Conservation (phyloP, 2,888 invertebrate genomes). For the Hipparchia semele region DNA sequence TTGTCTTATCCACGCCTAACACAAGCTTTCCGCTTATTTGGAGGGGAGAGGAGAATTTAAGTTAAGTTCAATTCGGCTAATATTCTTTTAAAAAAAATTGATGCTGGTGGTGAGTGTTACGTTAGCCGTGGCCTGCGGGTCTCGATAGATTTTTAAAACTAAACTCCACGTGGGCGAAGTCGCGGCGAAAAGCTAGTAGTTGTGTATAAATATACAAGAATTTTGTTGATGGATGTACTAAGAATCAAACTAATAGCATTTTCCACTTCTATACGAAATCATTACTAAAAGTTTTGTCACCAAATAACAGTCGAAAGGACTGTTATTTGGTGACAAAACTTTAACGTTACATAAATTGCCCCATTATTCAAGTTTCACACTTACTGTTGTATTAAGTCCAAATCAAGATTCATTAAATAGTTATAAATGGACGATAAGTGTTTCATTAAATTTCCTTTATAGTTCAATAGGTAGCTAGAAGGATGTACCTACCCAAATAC, state of each 20-base stretch:
- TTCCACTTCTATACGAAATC: constrained; percentile 9
- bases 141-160: neutral
- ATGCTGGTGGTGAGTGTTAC: too few relatives aligned
- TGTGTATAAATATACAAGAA: neutral
- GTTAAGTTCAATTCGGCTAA: too few relatives aligned
- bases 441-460: neutral
- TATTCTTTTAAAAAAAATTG: too few relatives aligned
- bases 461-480: too few relatives aligned
- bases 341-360: constrained; percentile 21
- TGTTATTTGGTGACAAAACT: too few relatives aligned
- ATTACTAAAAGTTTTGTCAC: constrained; percentile 26
- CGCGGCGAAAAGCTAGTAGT: too few relatives aligned
- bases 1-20: too few relatives aligned
- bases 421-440: neutral
- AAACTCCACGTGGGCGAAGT: neutral
- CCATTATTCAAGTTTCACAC: constrained; percentile 36
- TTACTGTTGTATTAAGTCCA: constrained; percentile 24
- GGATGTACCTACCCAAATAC: too few relatives aligned
- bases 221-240: constrained; percentile 82
- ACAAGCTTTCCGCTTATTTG: too few relatives aligned
- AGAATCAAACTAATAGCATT: constrained; percentile 10
- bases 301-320: constrained; percentile 35
- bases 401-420: constrained; percentile 27
- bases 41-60: too few relatives aligned
- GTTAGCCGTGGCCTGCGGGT: too few relatives aligned